Conservation (phyloP, 2,113 vertebrate genomes). For the Leptosomus discolor region DNA sequence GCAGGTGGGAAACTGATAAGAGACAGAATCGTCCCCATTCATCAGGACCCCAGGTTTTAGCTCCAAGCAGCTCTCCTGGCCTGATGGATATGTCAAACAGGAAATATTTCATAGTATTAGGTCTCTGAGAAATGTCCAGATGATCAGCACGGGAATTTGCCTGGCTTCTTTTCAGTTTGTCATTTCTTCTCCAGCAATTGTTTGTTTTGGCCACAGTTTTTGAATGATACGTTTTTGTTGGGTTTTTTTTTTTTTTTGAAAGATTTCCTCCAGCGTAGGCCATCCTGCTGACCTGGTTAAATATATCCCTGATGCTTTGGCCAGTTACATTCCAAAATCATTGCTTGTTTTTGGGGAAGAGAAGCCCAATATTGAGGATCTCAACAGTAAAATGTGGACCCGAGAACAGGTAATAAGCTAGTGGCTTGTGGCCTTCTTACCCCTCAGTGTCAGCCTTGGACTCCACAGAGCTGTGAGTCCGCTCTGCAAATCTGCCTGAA, state of each 20-base stretch:
- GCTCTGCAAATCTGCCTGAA: background rate
- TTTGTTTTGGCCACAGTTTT: background rate
- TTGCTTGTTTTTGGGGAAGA: constrained; percentile 32
- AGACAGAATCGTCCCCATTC: background rate
- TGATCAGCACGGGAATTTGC: background rate
- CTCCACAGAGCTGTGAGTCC: rapidly evolving
- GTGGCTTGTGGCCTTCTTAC: background rate
- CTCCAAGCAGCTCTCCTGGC: background rate
- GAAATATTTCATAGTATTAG: background rate
- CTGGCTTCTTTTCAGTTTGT: background rate
- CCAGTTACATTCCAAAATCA: constrained; percentile 24
- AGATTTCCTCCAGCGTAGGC: constrained; percentile 20
- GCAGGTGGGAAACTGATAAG: background rate
- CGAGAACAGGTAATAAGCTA: constrained; percentile 34
- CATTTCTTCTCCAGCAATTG: background rate
- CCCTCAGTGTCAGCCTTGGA: background rate
- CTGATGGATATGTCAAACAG: background rate
- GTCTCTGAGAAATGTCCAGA: background rate
- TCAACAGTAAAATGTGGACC: constrained; percentile 45
- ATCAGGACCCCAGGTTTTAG: background rate
- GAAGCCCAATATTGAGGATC: constrained; percentile 28
- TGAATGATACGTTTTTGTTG: background rate
- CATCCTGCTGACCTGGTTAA: constrained; percentile 16
- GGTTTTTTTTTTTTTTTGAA: background rate
- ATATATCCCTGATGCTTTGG: constrained; percentile 19